Base-by-base conservation (phyloP, 2,888 invertebrate species). In the Teleiodes luculella region DNA sequence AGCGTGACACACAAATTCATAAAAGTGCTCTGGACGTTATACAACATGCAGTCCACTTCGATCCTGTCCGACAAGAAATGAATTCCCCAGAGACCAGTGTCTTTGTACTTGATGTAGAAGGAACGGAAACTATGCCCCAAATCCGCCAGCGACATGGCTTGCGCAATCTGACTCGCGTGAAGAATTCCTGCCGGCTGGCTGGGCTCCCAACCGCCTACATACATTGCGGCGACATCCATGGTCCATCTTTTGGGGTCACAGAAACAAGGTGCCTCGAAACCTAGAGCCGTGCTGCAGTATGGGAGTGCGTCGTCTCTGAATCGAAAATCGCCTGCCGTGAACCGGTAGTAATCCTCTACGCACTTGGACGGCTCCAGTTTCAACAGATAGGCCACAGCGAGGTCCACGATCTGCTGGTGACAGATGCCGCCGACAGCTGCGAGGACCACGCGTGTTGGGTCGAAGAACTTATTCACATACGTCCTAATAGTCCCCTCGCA, bases 41-140 rank as follows among this genome's bases (percentile, higher is more conserved):
- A 20, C 10, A 92, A 36, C 95, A 71, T 93, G 95, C 94, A 60
- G 65, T 94, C 93, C 57, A 92, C 88, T 68, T 94, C 67, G 5
- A 92, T 92, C 0, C 72, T 63, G 0, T 74, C 11, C 0, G 30
- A 92, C 1, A 96, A 93, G 65, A 95, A 97, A 75, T 97, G 96
- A 31, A 96, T 91, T 8, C 98, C 98, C 97, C 98, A 98, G 1
- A 99, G 91, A 11, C 98, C 98, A 11, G 98, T 98, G 75, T 99
- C 99, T 76, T 96, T 97, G 87, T 99, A 99, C 78, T 96, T 96
- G 1, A 98, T 97, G 81, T 98, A 97, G 85, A 99, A 98, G 14
- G 97, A 94, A 83, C 97, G 96, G 89, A 96, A 98, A 58, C 96
- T 95, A 76, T 98, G 97, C 68, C 96, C 96, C 3, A 96, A 83